A percentile compares a stretch with the other conserved stretches of the same genome.
phyloP scores from a whole-genome alignment of 2,113 vertebrate genomes.

The Gracilinanus agilis region DNA sequence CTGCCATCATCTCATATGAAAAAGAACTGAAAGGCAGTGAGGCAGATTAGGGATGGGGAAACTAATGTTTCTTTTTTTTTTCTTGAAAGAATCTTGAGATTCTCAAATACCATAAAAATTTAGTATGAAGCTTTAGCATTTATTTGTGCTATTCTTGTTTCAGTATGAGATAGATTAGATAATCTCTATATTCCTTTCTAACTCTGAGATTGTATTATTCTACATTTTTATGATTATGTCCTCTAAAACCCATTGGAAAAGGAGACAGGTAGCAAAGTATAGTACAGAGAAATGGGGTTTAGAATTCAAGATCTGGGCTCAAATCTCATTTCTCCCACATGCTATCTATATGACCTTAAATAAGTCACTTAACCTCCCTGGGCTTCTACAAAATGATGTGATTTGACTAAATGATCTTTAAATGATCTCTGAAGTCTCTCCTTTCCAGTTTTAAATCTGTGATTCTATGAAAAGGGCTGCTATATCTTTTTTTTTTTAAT shows the following conservation, averaged over 20 bases:
- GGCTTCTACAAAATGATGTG: neutral
- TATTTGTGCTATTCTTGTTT: neutral
- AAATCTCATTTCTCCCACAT: neutral
- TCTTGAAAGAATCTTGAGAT: neutral
- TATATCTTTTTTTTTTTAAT: too few species aligned
- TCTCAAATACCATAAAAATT: constrained; percentile 11
- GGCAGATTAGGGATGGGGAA: neutral
- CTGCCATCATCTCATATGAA: neutral
- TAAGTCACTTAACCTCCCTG: neutral
- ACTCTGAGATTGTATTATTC: neutral
- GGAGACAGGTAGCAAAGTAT: neutral
- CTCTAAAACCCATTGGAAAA: constrained; percentile 6
- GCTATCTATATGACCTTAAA: neutral
- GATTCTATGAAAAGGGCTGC: neutral
- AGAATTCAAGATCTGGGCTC: neutral
- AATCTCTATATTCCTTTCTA: neutral
- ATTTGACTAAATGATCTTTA: neutral
- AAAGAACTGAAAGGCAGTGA: neutral
- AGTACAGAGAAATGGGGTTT: neutral
- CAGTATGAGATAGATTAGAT: neutral
- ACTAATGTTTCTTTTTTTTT: neutral
- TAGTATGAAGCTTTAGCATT: neutral
- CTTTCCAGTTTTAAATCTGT: neutral
- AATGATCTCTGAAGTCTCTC: neutral
- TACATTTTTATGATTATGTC: constrained; percentile 14